Evolutionary conservation across 2,888 invertebrate species (phyloP).

Genomic region (Reticulitermes lucifugus): DNA sequence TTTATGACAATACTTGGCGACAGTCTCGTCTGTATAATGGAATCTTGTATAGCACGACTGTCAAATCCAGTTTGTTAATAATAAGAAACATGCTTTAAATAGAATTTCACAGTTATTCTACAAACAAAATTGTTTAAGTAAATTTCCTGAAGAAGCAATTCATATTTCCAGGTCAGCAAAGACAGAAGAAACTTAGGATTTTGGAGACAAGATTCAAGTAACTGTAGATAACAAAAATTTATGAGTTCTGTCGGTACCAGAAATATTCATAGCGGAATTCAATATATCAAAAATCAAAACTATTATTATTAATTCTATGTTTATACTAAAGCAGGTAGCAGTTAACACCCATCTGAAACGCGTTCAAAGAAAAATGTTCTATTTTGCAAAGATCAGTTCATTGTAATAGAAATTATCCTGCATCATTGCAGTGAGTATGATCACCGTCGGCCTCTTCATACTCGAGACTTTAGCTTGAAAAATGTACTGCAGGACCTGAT

Average conservation of each 20-base stretch:
- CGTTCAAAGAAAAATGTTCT: too few species aligned
- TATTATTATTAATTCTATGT: too few species aligned
- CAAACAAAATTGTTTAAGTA: background rate
- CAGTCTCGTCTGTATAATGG: background rate
- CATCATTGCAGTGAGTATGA: too few species aligned
- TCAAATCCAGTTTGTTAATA: background rate
- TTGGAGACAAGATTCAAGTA: background rate
- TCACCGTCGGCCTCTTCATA: too few species aligned
- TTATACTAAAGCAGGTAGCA: too few species aligned
- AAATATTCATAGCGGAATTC: too few species aligned
- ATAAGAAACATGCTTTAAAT: background rate
- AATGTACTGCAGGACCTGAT: too few species aligned
- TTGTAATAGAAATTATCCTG: too few species aligned
- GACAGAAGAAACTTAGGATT: background rate
- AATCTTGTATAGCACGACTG: background rate
- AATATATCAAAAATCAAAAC: too few species aligned
- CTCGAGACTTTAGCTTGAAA: too few species aligned
- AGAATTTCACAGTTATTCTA: background rate
- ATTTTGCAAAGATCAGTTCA: too few species aligned
- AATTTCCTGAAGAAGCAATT: background rate
- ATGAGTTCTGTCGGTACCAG: background rate
- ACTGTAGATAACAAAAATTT: background rate
- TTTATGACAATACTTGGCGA: background rate
- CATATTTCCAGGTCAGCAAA: constrained; percentile 6
- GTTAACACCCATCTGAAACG: too few species aligned